Percentiles rank a stretch among this genome's conserved stretches.
Evolutionary conservation across 2,888 invertebrate species (phyloP).

Genomic region (Rhingia campestris): DNA sequence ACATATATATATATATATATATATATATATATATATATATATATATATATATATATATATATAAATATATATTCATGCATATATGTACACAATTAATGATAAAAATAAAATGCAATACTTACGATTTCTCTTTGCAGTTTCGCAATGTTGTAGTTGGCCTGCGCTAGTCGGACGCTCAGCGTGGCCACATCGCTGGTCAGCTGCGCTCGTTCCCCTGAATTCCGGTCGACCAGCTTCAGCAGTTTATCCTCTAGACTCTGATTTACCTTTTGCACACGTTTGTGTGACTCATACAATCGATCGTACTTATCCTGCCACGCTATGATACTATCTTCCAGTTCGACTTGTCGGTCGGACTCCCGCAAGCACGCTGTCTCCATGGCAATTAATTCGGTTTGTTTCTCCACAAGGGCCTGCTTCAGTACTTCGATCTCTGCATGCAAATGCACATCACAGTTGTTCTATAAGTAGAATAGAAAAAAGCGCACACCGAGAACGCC

Average conservation of each 20-base stretch:
- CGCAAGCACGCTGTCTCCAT: conserved; percentile 94
- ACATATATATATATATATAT: too few relatives aligned
- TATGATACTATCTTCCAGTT: conserved; percentile 91
- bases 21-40: background rate
- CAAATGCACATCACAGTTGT: conserved; percentile 86
- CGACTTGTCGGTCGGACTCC: conserved; percentile 90
- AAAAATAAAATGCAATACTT: conserved; percentile 79
- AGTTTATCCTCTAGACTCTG: conserved; percentile 97
- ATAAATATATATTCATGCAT: background rate
- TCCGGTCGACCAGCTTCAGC: conserved; percentile 94
- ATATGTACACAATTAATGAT: background rate
- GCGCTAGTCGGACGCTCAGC: conserved; percentile 91
- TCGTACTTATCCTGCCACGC: conserved; percentile 97
- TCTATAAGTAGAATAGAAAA: conserved; percentile 75
- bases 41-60: background rate
- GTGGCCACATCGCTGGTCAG: conserved; percentile 94
- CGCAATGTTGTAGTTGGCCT: conserved; percentile 92
- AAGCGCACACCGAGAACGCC: conserved; percentile 47
- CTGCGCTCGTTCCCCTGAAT: conserved; percentile 93
- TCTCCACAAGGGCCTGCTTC: conserved; percentile 90
- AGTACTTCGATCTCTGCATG: conserved; percentile 94
- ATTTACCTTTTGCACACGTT: conserved; percentile 96
- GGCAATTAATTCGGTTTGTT: conserved; percentile 91
- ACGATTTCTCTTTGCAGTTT: conserved; percentile 94
- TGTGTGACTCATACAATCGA: conserved; percentile 95